Conservation (phyloP, 2,888 invertebrate genomes). For the Eupithecia inturbata region DNA sequence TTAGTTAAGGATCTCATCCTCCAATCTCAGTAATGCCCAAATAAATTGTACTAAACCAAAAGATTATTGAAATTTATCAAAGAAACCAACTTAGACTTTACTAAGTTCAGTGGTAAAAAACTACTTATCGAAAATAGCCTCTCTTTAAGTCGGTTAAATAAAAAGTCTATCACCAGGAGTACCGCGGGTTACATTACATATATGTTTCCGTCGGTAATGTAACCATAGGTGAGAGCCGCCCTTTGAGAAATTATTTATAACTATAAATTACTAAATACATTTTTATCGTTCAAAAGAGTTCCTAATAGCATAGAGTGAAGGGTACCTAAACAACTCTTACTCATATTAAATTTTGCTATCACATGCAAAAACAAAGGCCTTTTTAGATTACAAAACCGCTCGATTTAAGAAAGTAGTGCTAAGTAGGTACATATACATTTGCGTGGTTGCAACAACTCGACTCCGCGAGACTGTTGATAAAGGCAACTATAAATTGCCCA, state of each 20-base stretch:
- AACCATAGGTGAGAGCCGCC: no score
- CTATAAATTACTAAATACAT: no score
- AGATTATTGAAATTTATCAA: no score
- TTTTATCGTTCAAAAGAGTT: no score
- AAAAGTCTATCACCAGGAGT: neutral
- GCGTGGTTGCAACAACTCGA: constrained; percentile 52
- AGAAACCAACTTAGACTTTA: no score
- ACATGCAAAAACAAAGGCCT: constrained; percentile 7
- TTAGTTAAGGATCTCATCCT: neutral
- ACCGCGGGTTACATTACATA: no score
- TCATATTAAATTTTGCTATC: neutral
- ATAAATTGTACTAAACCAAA: no score
- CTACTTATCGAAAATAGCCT: no score
- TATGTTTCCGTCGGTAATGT: no score
- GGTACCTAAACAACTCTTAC: neutral
- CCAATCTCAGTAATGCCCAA: neutral
- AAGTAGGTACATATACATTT: constrained; percentile 47
- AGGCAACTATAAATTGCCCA: constrained; percentile 47
- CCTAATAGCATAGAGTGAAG: no score
- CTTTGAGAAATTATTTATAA: neutral
- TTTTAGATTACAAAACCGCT: constrained; percentile 40
- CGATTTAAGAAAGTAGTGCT: constrained; percentile 47
- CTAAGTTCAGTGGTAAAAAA: no score
- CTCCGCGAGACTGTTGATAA: constrained; percentile 48
- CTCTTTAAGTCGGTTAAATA: neutral